A percentile compares a stretch with the other conserved stretches of the same genome.
Evolutionary conservation across 2,888 invertebrate species (phyloP).

Genomic region (Euzetes globulus): DNA sequence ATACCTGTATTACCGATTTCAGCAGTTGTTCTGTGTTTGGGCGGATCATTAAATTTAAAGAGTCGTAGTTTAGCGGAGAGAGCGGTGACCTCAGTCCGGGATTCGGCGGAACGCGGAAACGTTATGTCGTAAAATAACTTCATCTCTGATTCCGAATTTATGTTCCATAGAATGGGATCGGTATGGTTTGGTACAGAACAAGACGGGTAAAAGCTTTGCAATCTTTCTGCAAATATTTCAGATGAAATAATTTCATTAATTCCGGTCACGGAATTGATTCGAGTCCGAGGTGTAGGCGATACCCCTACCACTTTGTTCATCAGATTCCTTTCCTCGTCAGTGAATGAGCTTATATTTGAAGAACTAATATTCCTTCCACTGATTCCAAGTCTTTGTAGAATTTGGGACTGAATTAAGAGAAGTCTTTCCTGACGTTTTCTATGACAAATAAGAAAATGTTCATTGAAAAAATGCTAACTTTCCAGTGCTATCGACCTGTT

Average conservation of each 20-base stretch:
- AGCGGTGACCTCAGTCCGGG: conserved; percentile 34
- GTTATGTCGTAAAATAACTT: conserved; percentile 38
- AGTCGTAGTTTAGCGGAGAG: conserved; percentile 38
- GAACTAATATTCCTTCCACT: conserved; percentile 33
- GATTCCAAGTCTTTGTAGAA: conserved; percentile 37
- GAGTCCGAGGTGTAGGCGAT: neutral
- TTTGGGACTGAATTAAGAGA: conserved; percentile 38
- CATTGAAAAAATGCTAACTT: neutral
- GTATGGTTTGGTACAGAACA: conserved; percentile 39
- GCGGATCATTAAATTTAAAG: conserved; percentile 36
- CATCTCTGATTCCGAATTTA: conserved; percentile 27
- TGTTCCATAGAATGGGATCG: conserved; percentile 37
- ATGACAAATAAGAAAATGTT: too few relatives aligned
- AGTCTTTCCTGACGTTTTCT: conserved; percentile 40
- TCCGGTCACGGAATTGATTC: neutral
- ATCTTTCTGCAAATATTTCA: conserved; percentile 31
- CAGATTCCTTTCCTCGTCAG: conserved; percentile 36
- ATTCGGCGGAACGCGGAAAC: conserved; percentile 32
- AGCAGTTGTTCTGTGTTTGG: neutral
- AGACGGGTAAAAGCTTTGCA: conserved; percentile 40
- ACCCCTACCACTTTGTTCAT: neutral
- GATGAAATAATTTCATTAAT: conserved; percentile 25
- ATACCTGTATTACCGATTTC: neutral
- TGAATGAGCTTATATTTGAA: conserved; percentile 26
- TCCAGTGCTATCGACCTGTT: neutral